Conservation (phyloP, 2,888 invertebrate genomes). For the Onchidella celtica region DNA sequence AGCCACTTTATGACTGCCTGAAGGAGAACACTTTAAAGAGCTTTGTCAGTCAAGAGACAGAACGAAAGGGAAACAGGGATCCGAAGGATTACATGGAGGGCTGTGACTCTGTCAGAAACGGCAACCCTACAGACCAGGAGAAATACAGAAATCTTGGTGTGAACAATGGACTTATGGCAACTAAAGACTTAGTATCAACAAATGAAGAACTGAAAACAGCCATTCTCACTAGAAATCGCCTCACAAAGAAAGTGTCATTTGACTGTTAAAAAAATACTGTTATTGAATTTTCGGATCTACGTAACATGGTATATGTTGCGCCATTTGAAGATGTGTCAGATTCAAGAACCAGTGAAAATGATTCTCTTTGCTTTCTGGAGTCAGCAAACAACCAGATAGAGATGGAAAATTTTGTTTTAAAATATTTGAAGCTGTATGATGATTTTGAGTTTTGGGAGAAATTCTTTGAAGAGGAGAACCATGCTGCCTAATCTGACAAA, state of each 20-base stretch:
- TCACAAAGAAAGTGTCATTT: neutral
- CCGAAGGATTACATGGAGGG: too few species aligned
- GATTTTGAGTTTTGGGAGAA: constrained; percentile 18
- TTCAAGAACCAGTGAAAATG: neutral
- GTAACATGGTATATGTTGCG: neutral
- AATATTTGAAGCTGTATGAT: constrained; percentile 5
- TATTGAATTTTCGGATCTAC: neutral
- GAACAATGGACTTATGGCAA: too few species aligned
- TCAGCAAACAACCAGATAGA: neutral
- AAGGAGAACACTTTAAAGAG: too few species aligned
- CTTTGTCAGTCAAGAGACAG: too few species aligned
- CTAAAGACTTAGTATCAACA: too few species aligned
- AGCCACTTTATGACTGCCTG: too few species aligned
- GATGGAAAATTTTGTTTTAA: neutral
- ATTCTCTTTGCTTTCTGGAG: neutral
- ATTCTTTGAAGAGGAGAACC: constrained; percentile 6
- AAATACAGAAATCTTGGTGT: too few species aligned
- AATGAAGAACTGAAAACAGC: neutral
- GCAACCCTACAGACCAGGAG: too few species aligned
- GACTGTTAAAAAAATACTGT: neutral
- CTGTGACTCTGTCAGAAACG: too few species aligned
- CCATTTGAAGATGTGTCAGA: neutral
- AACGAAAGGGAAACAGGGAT: too few species aligned
- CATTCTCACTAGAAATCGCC: neutral
- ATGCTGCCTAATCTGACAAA: too few species aligned